Percentiles rank a stretch among this genome's conserved stretches.
Evolutionary conservation across 2,113 vertebrate genomes (phyloP).

Genomic region (Loxodonta africana): DNA sequence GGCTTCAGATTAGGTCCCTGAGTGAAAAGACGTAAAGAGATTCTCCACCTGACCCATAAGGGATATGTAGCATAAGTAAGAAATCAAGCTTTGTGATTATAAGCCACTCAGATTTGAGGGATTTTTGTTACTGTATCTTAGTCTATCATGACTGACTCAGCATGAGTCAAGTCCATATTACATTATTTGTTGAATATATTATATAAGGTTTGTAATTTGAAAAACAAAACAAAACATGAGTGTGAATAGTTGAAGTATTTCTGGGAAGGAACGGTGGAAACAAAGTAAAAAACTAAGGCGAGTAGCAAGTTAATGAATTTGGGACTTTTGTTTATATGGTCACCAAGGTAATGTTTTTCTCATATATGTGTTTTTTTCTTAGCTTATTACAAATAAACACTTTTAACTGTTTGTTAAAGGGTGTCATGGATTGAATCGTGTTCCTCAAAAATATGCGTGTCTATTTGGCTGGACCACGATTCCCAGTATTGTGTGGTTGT

Average conservation of each 20-base stretch:
- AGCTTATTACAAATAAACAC: not conserved
- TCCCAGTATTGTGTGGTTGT: too few relatives aligned
- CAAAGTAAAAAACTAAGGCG: not conserved
- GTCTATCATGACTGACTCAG: not conserved
- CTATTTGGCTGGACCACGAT: too few relatives aligned
- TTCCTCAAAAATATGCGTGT: too few relatives aligned
- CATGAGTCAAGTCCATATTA: not conserved
- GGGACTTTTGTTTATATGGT: not conserved
- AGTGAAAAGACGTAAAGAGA: not conserved
- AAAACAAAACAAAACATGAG: not conserved
- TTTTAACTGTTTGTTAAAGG: not conserved
- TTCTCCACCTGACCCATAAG: not conserved
- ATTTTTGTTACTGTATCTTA: not conserved
- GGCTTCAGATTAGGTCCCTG: not conserved
- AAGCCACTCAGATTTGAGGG: not conserved
- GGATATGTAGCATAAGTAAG: not conserved
- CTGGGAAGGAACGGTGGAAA: not conserved
- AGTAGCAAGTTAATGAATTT: not conserved
- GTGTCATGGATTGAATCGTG: too few relatives aligned
- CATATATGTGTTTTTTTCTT: not conserved
- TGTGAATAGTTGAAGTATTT: constrained; percentile 1
- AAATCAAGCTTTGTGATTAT: not conserved
- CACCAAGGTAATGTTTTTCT: not conserved
- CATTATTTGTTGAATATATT: constrained; percentile 17
- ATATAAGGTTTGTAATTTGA: not conserved